Base-by-base conservation (phyloP, 2,113 vertebrate species). In the Syngnathus floridae region DNA sequence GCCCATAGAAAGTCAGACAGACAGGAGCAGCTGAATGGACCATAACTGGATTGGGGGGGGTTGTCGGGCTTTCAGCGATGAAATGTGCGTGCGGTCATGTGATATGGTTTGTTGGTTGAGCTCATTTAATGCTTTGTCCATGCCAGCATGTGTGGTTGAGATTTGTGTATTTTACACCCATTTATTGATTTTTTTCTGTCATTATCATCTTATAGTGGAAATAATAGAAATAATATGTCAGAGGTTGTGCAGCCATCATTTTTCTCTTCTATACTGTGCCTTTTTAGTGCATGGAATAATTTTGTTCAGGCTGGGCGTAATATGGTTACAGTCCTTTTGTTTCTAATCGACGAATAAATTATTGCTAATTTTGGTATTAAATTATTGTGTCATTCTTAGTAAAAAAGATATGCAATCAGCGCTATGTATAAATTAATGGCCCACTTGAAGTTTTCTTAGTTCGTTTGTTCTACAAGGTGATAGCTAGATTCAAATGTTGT, bases 1-100 rank as follows among this genome's bases (percentile, higher is more conserved):
- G 88, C 86, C 76, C 71, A 82, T 82, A 84, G 80, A 87, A 86
- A 84, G 87, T 88, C 76, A 65, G 84, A 90, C 84, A 84, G 54
- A 72, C 78, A 70, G 26, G 74, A 83, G 81, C 58, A 69, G 85
- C 82, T 87, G 74, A 88, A 88, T 86, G 82, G 85, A 83, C 83
- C 79, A 17, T 69, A 77, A 86, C 85, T 77, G 71, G 74, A 79
- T 86, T 78, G 41, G 43, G 16, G 13, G 1, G 62, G 7, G 26
- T 41, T 57, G 66, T 52, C 60, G 8, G 21, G 67, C 60, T 40
- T 75, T 74, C 7, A 43, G 65, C 16, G 1, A 21, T 43, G 48
- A 64, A 57, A 64, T 3, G 52, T 70, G 69, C 3, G 58, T 38
- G 69, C 3, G 58, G 58, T 61, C 58, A 40, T 61, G 58, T 61